Percentiles rank a stretch among this genome's conserved stretches.
These are phyloP conservation scores for Brachionus sp. DNA, from an alignment of 1,140 invertebrate genomes.

Conservation along the genomic window DNA sequence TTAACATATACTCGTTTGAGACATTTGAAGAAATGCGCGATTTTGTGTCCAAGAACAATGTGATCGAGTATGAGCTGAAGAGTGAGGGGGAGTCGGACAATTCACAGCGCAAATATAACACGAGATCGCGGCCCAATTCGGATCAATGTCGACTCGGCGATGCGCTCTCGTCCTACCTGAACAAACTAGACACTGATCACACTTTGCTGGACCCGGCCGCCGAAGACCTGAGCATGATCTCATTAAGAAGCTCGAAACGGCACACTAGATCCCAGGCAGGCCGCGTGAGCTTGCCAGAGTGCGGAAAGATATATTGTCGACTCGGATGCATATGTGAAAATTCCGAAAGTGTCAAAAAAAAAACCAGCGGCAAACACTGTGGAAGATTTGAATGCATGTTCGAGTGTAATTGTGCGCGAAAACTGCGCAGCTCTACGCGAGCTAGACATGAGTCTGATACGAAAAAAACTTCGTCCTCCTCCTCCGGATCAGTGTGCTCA, in stretches of 20 bases:
- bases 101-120: background rate
- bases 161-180: background rate
- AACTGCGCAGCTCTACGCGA: background rate
- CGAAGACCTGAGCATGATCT: background rate
- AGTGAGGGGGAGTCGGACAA: background rate
- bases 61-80: background rate
- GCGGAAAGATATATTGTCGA: background rate
- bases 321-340: background rate
- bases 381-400: conserved; percentile 44
- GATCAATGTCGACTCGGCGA: background rate
- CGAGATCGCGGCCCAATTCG: background rate
- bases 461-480: background rate
- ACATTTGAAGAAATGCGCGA: background rate
- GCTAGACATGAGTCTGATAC: background rate
- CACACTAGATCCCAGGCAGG: background rate
- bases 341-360: background rate
- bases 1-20: conserved; percentile 7
- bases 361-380: background rate
- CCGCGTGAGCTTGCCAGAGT: background rate
- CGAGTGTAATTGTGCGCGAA: conserved; percentile 30
- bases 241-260: background rate
- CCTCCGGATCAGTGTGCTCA: background rate
- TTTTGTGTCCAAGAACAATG: background rate
- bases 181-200: background rate
- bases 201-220: background rate